Evolutionary conservation across 2,113 vertebrate genomes (phyloP).

Genomic region (Vulpes lagopus): DNA sequence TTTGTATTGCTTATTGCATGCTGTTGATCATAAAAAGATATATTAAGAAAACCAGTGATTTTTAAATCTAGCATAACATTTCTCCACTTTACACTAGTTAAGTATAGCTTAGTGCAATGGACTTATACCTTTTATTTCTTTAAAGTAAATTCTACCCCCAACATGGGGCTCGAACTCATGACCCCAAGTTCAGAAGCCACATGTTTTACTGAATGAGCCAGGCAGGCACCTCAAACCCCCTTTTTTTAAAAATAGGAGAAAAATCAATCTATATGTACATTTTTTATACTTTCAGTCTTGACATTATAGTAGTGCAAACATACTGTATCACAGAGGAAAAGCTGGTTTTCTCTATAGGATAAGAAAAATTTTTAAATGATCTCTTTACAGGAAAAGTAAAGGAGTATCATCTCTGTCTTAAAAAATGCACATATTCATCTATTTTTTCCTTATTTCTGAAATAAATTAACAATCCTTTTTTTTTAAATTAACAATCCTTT

Average conservation of each 20-base stretch:
- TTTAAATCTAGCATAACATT: neutral
- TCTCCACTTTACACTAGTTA: neutral
- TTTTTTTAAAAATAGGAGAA: neutral
- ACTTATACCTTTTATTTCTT: neutral
- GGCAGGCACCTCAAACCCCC: neutral
- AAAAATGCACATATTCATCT: slow-evolving; percentile 38
- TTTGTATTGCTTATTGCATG: slow-evolving; percentile 46
- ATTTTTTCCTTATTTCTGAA: slow-evolving; percentile 20
- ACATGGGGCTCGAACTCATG: neutral
- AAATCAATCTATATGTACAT: slow-evolving; percentile 4
- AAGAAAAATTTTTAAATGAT: slow-evolving; percentile 2
- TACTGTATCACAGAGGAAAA: neutral
- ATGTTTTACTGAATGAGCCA: neutral
- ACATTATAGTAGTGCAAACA: slow-evolving; percentile 61
- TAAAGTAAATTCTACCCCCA: neutral
- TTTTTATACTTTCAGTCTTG: slow-evolving; percentile 27
- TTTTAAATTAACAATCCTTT: neutral
- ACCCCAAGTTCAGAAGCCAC: neutral
- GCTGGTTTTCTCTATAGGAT: neutral
- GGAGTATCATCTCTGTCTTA: slow-evolving; percentile 17
- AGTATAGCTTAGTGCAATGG: neutral
- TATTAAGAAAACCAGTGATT: neutral
- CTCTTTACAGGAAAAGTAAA: slow-evolving; percentile 41
- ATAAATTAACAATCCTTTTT: slow-evolving; percentile 8
- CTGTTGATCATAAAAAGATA: neutral